These are phyloP conservation scores for Drosophila infuscata DNA, from an alignment of 2,888 invertebrate genomes.

Conservation along the genomic window DNA sequence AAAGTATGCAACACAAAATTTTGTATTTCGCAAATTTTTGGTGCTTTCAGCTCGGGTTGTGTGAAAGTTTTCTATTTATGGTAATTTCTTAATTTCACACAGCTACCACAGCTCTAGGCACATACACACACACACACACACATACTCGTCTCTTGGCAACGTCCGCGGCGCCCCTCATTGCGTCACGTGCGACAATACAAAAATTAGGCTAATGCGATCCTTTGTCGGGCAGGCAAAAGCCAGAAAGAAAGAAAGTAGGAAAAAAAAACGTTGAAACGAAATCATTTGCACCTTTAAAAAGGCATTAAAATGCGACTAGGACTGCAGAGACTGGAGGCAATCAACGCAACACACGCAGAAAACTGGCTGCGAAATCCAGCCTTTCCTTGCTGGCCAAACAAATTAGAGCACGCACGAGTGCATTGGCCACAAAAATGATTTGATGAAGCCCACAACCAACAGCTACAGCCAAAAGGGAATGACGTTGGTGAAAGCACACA, in stretches of 20 bases:
- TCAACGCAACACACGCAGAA: constrained; percentile 44
- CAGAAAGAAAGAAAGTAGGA: not conserved
- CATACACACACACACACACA: not conserved
- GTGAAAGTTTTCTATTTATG: constrained; percentile 50
- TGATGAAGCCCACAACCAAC: constrained; percentile 35
- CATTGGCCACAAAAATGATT: constrained; percentile 71
- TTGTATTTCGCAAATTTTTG: constrained; percentile 19
- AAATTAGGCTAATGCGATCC: constrained; percentile 57
- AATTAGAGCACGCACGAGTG: constrained; percentile 77
- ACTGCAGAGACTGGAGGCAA: constrained; percentile 33
- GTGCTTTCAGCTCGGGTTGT: not conserved
- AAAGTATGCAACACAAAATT: constrained; percentile 25
- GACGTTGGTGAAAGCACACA: constrained; percentile 11
- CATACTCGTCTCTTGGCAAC: not conserved
- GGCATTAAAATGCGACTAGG: constrained; percentile 60
- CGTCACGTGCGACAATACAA: constrained; percentile 47
- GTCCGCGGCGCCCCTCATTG: not conserved
- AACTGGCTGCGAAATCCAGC: not conserved
- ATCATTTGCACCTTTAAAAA: constrained; percentile 75
- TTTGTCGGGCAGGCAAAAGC: constrained; percentile 22
- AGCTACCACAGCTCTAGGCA: not conserved
- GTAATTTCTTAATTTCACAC: constrained; percentile 61
- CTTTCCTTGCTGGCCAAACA: constrained; percentile 44
- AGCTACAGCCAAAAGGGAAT: not conserved
- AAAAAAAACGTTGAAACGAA: constrained; percentile 35